Evolutionary conservation across 2,888 invertebrate species (phyloP).

Genomic region (Cybosia mesomella): DNA sequence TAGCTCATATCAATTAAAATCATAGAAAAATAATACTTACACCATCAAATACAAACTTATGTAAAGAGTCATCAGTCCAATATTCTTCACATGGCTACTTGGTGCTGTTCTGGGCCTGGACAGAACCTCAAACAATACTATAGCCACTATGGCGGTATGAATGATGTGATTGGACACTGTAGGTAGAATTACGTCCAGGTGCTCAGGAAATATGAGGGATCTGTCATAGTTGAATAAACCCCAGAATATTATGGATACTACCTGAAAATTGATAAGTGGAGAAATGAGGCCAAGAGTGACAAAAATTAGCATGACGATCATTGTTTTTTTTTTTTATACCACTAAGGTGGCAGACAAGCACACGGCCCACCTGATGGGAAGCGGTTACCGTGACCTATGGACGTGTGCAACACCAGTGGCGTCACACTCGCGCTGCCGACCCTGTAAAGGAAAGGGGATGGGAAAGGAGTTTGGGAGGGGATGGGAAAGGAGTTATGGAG

Average conservation of each 20-base stretch:
- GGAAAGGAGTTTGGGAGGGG: no score
- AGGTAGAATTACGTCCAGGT: conserved; percentile 1
- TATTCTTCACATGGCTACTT: not conserved
- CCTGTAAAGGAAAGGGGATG: no score
- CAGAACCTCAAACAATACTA: conserved; percentile 12
- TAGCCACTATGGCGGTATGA: conserved; percentile 7
- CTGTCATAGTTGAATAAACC: conserved; percentile 13
- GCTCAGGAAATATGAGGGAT: conserved; percentile 14
- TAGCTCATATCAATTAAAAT: no score
- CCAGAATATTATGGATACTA: conserved; percentile 16
- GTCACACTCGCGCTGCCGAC: no score
- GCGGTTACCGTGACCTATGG: no score
- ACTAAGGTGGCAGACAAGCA: not conserved
- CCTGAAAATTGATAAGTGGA: conserved; percentile 2
- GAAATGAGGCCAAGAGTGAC: not conserved
- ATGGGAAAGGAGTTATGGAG: no score
- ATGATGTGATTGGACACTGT: conserved; percentile 14
- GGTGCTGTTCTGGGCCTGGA: conserved; percentile 11
- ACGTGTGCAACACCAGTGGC: no score
- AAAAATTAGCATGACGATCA: no score
- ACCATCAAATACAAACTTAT: conserved; percentile 3
- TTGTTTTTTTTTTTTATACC: no score
- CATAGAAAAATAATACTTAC: conserved; percentile 18
- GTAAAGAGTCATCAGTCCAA: not conserved
- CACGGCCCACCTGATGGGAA: no score